Percentiles rank a stretch among this genome's conserved stretches.
Evolutionary conservation across 1,140 invertebrate species (phyloP).

Genomic region (Macrostomum lignano): DNA sequence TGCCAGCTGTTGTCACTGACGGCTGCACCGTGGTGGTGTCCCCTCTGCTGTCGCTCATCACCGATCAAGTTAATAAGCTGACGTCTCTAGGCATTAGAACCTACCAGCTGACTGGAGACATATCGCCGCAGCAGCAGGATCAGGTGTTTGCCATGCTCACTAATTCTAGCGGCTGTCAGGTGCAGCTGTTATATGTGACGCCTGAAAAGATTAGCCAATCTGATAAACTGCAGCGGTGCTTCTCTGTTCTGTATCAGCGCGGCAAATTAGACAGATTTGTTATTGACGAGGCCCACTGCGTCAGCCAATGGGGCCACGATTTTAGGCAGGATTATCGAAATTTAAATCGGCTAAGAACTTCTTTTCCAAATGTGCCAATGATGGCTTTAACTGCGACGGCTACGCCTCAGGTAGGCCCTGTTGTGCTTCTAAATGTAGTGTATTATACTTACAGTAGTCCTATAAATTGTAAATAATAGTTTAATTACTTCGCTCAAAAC

Average conservation of each 20-base stretch:
- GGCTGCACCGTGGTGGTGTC: slow-evolving; percentile 38
- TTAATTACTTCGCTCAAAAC: no score
- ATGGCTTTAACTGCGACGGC: slow-evolving; percentile 44
- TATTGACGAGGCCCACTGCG: slow-evolving; percentile 48
- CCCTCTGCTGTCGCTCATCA: slow-evolving; percentile 40
- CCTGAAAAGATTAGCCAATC: slow-evolving; percentile 51
- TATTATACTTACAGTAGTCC: no score
- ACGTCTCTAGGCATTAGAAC: slow-evolving; percentile 21
- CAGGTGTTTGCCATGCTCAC: no score
- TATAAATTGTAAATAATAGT: no score
- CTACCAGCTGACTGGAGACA: no score
- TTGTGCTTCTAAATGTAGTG: no score
- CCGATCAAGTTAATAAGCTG: slow-evolving; percentile 31
- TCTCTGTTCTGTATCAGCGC: slow-evolving; percentile 34
- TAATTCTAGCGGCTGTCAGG: no score
- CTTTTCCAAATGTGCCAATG: slow-evolving; percentile 32
- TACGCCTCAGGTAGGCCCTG: no score
- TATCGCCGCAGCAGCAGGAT: no score
- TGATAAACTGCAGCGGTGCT: slow-evolving; percentile 25
- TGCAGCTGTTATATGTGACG: slow-evolving; percentile 74
- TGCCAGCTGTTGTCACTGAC: slow-evolving; percentile 34
- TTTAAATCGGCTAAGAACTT: slow-evolving; percentile 29
- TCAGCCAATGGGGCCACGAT: slow-evolving; percentile 43
- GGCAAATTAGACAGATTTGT: slow-evolving; percentile 37
- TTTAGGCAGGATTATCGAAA: slow-evolving; percentile 37